phyloP scores from a whole-genome alignment of 1,140 invertebrate genomes.

The Plectus sambesii region DNA sequence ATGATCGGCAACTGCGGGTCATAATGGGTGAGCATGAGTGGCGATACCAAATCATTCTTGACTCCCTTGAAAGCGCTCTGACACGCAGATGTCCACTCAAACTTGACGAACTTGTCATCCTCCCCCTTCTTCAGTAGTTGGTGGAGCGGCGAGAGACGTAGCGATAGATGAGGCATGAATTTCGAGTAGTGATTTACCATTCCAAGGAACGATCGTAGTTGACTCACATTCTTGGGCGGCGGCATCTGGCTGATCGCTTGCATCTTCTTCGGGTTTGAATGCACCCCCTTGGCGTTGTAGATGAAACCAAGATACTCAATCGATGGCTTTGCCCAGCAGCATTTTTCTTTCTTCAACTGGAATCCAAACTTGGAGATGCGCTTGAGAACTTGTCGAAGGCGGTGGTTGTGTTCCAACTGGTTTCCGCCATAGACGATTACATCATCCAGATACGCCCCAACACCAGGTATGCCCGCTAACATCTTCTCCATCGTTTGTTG shows the following conservation, averaged over 20 bases:
- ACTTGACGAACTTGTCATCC: constrained; percentile 15
- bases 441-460: constrained; percentile 30
- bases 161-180: constrained; percentile 9
- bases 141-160: constrained; percentile 10
- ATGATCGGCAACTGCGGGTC: constrained; percentile 43
- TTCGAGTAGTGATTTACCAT: constrained; percentile 22
- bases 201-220: constrained; percentile 26
- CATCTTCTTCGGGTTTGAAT: constrained; percentile 14
- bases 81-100: constrained; percentile 7
- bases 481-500: constrained; percentile 49
- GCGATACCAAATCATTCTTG: constrained; percentile 32
- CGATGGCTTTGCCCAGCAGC: constrained; percentile 1
- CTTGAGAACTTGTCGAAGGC: constrained; percentile 7
- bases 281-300: constrained; percentile 9
- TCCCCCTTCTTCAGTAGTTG: constrained; percentile 13
- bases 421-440: constrained; percentile 25
- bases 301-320: constrained; percentile 18
- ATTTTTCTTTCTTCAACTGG: constrained; percentile 15
- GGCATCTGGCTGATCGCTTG: constrained; percentile 20
- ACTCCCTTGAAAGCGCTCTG: constrained; percentile 31
- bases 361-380: constrained; percentile 12
- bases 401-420: constrained; percentile 7
- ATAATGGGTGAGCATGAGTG: constrained; percentile 41
- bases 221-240: constrained; percentile 15
- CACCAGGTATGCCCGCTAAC: constrained; percentile 35